Base-by-base conservation (phyloP, 1,140 invertebrate species). In the Drosophila littoralis region DNA sequence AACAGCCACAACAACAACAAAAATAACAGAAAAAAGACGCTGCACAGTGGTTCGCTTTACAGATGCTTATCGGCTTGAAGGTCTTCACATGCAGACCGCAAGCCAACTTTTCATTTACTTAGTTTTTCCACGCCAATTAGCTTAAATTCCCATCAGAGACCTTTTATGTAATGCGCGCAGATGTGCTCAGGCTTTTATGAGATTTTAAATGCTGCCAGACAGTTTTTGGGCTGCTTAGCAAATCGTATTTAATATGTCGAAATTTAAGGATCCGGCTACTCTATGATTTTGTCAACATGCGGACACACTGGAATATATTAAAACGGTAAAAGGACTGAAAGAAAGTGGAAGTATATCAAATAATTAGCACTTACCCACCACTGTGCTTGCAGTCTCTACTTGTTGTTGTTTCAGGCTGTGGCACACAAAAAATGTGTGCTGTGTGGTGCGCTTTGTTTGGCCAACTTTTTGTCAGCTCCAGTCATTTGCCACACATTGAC, bases 91-190 rank as follows among this genome's bases (percentile, higher is more conserved):
- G 38, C 38, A 7, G 6, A 45, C 46, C 54, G 15, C 57, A 73
- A 38, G 68, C 55, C 67, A 61, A 51, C 55, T 46, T 77, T 80
- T 54, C 36, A 17, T 17, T 36, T 12, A 36, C 45, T 60, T 28
- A 35, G 58, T 40, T 81, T 80, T 85, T 82, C 83, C 82, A 85
- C 79, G 77, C 79, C 79, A 86, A 86, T 86, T 86, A 86, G 77
- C 83, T 79, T 38, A 72, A 54, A 66, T 78, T 79, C 75, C 66
- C 82, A 86, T 77, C 57, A 61, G 50, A 61, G 50, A 52, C 68
- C 28, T 63, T 67, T 86, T 75, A 66, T 72, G 66, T 86, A 86
- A 86, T 71, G 13, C 32, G 15, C 6, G n/a, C 7, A 38, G 64
- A 54, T 60, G 35, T 52, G 48, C 33, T 38, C 40, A 28, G 46